Evolutionary conservation across 37 sponge, comb jelly and placozoan genomes (phyloP).

Genomic region (Ianthella basta): DNA sequence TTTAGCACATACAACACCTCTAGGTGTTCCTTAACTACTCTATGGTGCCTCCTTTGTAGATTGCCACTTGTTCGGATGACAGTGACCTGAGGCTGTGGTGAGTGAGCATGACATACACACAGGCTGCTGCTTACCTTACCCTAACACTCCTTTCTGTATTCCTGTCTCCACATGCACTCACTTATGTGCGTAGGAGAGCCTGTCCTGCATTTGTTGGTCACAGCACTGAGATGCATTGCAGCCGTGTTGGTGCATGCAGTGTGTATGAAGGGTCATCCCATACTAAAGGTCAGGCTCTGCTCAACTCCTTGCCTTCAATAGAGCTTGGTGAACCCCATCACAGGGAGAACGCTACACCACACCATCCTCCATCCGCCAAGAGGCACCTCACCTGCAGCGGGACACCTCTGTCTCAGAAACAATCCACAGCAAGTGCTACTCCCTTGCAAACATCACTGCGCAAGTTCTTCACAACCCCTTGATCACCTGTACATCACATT

Average conservation of each 20-base stretch:
- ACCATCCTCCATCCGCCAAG: too few relatives aligned
- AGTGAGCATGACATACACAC: background rate
- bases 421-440: too few relatives aligned
- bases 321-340: too few relatives aligned
- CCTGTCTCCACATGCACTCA: background rate
- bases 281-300: background rate
- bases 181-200: background rate
- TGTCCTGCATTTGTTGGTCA: background rate
- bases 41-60: background rate
- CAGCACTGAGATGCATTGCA: background rate
- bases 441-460: too few relatives aligned
- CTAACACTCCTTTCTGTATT: background rate
- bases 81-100: constrained; percentile 62
- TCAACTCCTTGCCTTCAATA: too few relatives aligned
- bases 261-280: background rate
- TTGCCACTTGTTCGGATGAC: constrained; percentile 76
- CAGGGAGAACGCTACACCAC: too few relatives aligned
- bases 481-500: too few relatives aligned
- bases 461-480: too few relatives aligned
- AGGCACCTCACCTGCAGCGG: too few relatives aligned
- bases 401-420: too few relatives aligned
- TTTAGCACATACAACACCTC: too few relatives aligned
- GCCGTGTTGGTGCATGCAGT: background rate
- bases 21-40: background rate
- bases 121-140: background rate